A percentile compares a stretch with the other conserved stretches of the same genome.
phyloP scores from a whole-genome alignment of 2,797 vertebrate genomes.

The Acipenser ruthenus region DNA sequence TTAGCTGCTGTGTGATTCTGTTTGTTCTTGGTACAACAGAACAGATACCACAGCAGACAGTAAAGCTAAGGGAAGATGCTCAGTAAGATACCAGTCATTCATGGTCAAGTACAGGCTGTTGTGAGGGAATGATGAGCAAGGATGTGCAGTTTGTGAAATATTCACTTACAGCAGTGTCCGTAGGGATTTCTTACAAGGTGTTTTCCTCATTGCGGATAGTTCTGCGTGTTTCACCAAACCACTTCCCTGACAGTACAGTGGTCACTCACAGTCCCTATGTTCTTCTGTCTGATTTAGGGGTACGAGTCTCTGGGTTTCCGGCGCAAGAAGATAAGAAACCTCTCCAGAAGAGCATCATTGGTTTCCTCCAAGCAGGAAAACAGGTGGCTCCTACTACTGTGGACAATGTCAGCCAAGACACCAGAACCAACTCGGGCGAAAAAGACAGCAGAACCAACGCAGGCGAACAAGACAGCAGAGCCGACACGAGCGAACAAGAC shows the following conservation, averaged over 20 bases:
- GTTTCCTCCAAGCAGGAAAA: slow-evolving; percentile 73
- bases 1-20: background rate
- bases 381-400: slow-evolving; percentile 21
- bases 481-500: slow-evolving; percentile 23
- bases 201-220: too few relatives aligned
- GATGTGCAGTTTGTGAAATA: too few relatives aligned
- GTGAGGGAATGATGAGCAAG: too few relatives aligned
- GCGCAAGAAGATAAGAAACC: slow-evolving; percentile 72
- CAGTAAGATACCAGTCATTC: too few relatives aligned
- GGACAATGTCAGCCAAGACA: slow-evolving; percentile 8
- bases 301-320: slow-evolving; percentile 81
- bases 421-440: slow-evolving; percentile 36
- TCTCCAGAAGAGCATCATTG: slow-evolving; percentile 79
- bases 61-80: too few relatives aligned
- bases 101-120: too few relatives aligned
- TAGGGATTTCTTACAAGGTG: too few relatives aligned
- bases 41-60: too few relatives aligned
- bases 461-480: slow-evolving; percentile 38
- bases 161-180: too few relatives aligned
- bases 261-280: too few relatives aligned
- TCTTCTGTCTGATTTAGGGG: slow-evolving; percentile 55
- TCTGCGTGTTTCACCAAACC: too few relatives aligned
- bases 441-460: slow-evolving; percentile 37
- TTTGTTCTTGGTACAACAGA: background rate
- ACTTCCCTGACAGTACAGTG: too few relatives aligned